Conservation (phyloP, 2,797 vertebrate species). For the Squalus acanthias region DNA sequence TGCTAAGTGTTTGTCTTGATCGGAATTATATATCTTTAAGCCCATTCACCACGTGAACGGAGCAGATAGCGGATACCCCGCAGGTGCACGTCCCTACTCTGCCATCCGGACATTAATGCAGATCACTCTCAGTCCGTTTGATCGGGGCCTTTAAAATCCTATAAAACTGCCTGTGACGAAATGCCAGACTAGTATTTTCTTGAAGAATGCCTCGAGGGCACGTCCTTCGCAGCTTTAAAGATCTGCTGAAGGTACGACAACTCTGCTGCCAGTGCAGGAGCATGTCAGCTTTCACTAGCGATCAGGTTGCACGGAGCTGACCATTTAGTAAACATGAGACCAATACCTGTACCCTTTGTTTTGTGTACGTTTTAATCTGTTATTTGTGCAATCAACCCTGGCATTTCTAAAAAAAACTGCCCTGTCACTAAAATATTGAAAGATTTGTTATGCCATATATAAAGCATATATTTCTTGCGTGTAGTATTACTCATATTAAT, state of each 20-base stretch:
- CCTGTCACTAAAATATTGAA: neutral
- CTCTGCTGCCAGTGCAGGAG: slow-evolving; percentile 9
- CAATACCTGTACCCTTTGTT: slow-evolving; percentile 21
- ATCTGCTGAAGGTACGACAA: slow-evolving; percentile 41
- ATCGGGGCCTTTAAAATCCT: slow-evolving; percentile 67
- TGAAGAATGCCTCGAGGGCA: slow-evolving; percentile 64
- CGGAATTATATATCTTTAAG: neutral
- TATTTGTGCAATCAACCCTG: slow-evolving; percentile 10
- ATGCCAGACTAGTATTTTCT: slow-evolving; percentile 57
- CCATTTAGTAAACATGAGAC: slow-evolving; percentile 23
- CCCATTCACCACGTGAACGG: slow-evolving; percentile 48
- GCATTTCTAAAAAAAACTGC: neutral
- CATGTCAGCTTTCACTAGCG: slow-evolving; percentile 32
- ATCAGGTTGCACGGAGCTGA: slow-evolving; percentile 2
- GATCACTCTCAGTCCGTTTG: slow-evolving; percentile 67
- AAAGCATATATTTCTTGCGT: neutral
- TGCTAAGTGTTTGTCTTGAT: neutral
- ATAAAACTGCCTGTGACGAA: slow-evolving; percentile 75
- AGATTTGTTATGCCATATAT: slow-evolving; percentile 9
- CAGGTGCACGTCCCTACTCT: slow-evolving; percentile 64
- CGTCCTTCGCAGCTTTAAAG: slow-evolving; percentile 61
- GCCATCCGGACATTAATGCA: slow-evolving; percentile 66
- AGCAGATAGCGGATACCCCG: slow-evolving; percentile 60
- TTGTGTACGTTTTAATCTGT: neutral
- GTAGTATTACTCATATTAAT: neutral